phyloP scores from a whole-genome alignment of 2,888 invertebrate species.

The Leucoma salicis region DNA sequence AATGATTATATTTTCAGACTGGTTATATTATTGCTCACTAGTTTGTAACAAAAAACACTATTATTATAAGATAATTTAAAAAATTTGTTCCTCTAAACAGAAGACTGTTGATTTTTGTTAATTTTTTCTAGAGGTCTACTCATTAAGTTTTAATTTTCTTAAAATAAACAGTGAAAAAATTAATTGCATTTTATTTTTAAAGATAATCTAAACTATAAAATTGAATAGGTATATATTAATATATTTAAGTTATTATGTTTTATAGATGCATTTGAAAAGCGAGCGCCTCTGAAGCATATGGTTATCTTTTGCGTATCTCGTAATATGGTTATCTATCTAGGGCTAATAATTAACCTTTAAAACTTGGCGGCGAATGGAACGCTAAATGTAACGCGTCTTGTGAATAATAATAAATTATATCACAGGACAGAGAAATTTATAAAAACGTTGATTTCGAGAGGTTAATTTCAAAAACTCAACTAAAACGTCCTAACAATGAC shows the following conservation, averaged over 20 bases:
- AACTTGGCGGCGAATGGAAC: too few relatives aligned
- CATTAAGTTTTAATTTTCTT: not conserved
- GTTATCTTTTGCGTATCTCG: not conserved
- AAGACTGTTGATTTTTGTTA: not conserved
- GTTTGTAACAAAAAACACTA: not conserved
- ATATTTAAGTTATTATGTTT: not conserved
- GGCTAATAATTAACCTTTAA: too few relatives aligned
- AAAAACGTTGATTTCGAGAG: too few relatives aligned
- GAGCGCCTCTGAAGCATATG: not conserved
- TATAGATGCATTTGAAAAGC: not conserved
- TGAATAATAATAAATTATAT: too few relatives aligned
- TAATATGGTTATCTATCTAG: not conserved
- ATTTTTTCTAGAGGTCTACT: not conserved
- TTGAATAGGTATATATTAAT: not conserved
- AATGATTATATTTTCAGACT: not conserved
- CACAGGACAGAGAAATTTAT: too few relatives aligned
- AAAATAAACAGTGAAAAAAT: not conserved
- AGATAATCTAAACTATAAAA: not conserved
- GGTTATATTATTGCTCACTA: not conserved
- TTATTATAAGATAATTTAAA: slow-evolving; percentile 6
- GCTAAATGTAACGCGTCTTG: too few relatives aligned
- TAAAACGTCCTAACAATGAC: too few relatives aligned
- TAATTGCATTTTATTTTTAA: not conserved
- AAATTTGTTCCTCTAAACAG: not conserved
- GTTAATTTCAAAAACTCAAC: too few relatives aligned